Base-by-base conservation (phyloP, 2,888 invertebrate species). In the Ormia ochracea region DNA sequence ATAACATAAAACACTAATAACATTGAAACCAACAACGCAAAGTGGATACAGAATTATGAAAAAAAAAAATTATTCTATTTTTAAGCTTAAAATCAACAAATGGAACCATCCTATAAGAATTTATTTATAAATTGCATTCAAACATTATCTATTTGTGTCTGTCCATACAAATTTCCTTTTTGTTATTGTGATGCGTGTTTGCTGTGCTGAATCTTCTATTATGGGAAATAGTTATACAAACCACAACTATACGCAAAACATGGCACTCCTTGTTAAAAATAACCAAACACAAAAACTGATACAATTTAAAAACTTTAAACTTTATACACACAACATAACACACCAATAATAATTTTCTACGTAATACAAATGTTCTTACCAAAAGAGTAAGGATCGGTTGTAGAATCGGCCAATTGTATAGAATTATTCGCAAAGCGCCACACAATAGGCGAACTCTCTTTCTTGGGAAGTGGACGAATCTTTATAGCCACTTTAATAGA, bases 401-500 rank as follows among this genome's bases (percentile, higher is more conserved):
- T 91, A 7, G 91, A 90, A 83, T 93, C 93, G 0, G 91, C 85
- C 75, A 92, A 91, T 79, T 91, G 90, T 7, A 95, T 91, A 0
- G 91, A 90, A 82, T 93, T 92, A 58, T 91, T 91, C 61, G 91
- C 90, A 33, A 93, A 91, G 43, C 90, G 89, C 94, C 94, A 94
- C 85, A 92, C 77, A 90, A 89, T 83, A 92, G 91, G 5, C 92
- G 91, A 43, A 92, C 92, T 90, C 89, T 95, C 94, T 56, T 93
- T 91, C 84, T 91, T 88, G 83, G 93, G 93, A 9, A 94, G 86
- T 21, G 94, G 94, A 52, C 95, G 91, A 81, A 94, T 91, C 91
- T 94, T 94, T 78, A 95, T 93, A 75, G 93, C 94, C 66, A 95
- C 95, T 91, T 94, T 93, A 61, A 95, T 94, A 0, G 86, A 85